Evolutionary conservation across 2,113 vertebrate species (phyloP), one percentile per base, ranked within the genome.

Genomic region (Atractosteus spatula): DNA sequence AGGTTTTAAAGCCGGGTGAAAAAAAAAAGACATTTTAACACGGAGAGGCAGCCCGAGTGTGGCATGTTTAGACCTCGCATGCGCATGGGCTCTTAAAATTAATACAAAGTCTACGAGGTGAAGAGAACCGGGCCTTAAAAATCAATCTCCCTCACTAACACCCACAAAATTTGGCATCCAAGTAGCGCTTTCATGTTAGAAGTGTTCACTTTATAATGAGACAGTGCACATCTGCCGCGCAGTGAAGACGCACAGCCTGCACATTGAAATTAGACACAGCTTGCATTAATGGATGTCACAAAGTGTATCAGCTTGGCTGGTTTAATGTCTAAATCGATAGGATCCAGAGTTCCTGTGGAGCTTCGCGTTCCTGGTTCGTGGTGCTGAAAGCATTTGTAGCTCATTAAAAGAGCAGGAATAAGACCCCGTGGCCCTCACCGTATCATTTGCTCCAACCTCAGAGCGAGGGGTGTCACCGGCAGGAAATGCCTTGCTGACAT

Each of bases 401-500:
- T 41, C 61, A 62, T 71, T 71, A 56, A 55, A 43, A 42, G 61
- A 16, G 29, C 17, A 55, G 6, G 29, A 29, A 14, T 55, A 41
- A 10, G 11, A 55, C 62, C 71, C 47, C 16, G 10, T 29, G 45
- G 45, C 70, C 17, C 51, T 65, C 47, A 54, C 41, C 41, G 47
- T 65, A 66, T 72, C 14, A 65, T n/a, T 56, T 66, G 14, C 59
- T 71, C 42, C 16, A 62, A 41, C 69, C 17, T 47, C 14, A 64
- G 45, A 66, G 56, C 17, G 16, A 41, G 17, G 45, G 47, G 71
- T 78, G 63, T 72, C 80, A 77, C 62, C 64, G 71, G 66, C 73
- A 83, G 82, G 82, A 87, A 78, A 83, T 84, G 74, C 81, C 80
- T 74, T 78, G 77, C 83, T 85, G 84, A 87, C 81, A 78, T 84